Evolutionary conservation across 2,797 vertebrate species (phyloP), one percentile per base, ranked within the genome.

Genomic region (Microtus obscurus): DNA sequence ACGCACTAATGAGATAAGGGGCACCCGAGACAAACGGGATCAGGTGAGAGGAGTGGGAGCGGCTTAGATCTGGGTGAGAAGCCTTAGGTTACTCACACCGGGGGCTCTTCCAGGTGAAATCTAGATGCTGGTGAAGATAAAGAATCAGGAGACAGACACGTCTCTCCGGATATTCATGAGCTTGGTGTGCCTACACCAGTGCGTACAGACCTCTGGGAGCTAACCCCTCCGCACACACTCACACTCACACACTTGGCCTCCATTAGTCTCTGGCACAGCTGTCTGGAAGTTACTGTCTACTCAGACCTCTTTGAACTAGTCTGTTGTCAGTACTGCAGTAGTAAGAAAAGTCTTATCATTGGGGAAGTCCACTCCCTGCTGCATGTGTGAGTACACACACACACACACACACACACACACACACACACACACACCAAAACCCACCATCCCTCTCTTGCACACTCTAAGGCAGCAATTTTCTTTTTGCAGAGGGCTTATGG

Each of bases 101-200:
- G 48, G 51, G 23, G 23, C 91, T 71, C 81, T 77, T 93, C 78
- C 89, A 87, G 65, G 43, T 93, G 95, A 96, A 91, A 89, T 92
- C 80, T 29, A 79, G 51, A 77, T 83, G 59, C 59, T 14, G 87
- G 53, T 88, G 77, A n/a, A 37, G 81, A 69, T 89, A 67, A 77
- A 83, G 90, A 61, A n/a, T 29, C 21, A 48, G 23, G 5, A 76
- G 37, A 40, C 25, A 12, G 23, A 23, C 77, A 31, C 0, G 16
- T n/a, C 76, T n/a, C 80, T 65, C 0, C 0, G 76, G 81, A 31
- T 27, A 51, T 63, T 87, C 23, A 11, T 40, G 61, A 40, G 40
- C 61, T 74, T 48, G 10, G 51, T 25, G 0, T 23, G n/a, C 34
- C 73, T 51, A 78, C 69, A 67, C 78, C 69, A 76, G 6, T 6